phyloP scores from a whole-genome alignment of 2,888 invertebrate species.

The Amphipoea lucens region DNA sequence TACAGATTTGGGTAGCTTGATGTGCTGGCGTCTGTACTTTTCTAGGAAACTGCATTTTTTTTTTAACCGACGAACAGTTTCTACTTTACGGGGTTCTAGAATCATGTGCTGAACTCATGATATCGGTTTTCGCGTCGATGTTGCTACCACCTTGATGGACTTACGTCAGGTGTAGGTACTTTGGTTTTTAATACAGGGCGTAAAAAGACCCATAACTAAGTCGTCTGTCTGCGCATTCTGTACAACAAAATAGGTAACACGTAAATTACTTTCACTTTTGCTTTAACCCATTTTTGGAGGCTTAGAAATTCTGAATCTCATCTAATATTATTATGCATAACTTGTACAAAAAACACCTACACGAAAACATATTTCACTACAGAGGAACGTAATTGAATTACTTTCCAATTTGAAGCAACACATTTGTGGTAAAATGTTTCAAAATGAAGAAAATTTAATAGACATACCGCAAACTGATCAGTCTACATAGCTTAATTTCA shows the following conservation, averaged over 20 bases:
- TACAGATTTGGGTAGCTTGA: too few species aligned
- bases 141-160: not conserved
- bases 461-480: slow-evolving; percentile 26
- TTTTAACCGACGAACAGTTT: too few species aligned
- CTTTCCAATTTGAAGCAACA: slow-evolving; percentile 46
- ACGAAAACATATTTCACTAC: not conserved
- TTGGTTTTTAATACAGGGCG: not conserved
- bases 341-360: not conserved
- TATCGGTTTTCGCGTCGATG: too few species aligned
- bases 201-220: not conserved
- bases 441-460: slow-evolving; percentile 35
- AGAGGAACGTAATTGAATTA: slow-evolving; percentile 36
- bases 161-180: not conserved
- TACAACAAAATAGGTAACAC: not conserved
- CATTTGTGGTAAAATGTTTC: slow-evolving; percentile 23
- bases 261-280: not conserved
- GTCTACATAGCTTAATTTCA: slow-evolving; percentile 14
- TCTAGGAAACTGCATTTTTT: too few species aligned
- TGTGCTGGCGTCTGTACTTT: too few species aligned
- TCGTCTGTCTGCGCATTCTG: not conserved
- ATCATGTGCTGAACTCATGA: too few species aligned
- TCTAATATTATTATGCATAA: not conserved
- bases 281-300: not conserved
- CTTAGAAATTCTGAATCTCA: not conserved
- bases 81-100: too few species aligned